Evolutionary conservation across 2,888 invertebrate species (phyloP), one percentile per base, ranked within the genome.

Genomic region (Thereva unica): DNA sequence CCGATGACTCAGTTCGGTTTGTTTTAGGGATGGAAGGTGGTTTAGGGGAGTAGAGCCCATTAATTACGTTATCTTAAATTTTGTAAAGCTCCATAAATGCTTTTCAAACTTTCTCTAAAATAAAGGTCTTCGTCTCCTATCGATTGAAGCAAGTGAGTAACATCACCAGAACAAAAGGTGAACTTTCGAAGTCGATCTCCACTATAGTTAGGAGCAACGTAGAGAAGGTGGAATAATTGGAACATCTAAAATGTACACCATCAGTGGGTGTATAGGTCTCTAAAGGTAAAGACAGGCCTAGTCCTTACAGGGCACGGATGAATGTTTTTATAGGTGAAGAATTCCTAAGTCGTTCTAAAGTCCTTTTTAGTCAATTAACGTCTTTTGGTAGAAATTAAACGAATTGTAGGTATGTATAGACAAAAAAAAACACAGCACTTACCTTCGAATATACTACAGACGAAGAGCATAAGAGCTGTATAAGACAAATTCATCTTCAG

Each of bases 401-500:
- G 7, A 9, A 8, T 5, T 35, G 34, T 23, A 5, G 6, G 35
- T 34, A 23, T 50, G 7, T 37, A 50, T 23, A 7, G 9, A 9
- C 4, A 50, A 37, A 61, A 12, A 9, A n/a, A 50, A 9, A 12
- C 50, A 7, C 23, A 65, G 59, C 63, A 71, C 73, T 74, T 71
- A 74, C 73, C 73, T 71, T 72, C 72, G 70, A 72, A 59, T 70
- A 74, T 70, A 71, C 72, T 71, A 68, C 71, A 71, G 73, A 79
- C 75, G 73, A 78, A 71, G 73, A 79, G 74, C 73, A 79, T 74
- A 73, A 73, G 71, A 68, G 73, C 75, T 73, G 76, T 76, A 75
- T 76, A 77, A 73, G 75, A 73, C 73, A 76, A 75, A 77, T 76
- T 78, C 79, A 79, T 79, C 76, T 78, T 79, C 75, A 74, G 73